Evolutionary conservation across 2,888 invertebrate species (phyloP).

Genomic region (Drosophila anceps): DNA sequence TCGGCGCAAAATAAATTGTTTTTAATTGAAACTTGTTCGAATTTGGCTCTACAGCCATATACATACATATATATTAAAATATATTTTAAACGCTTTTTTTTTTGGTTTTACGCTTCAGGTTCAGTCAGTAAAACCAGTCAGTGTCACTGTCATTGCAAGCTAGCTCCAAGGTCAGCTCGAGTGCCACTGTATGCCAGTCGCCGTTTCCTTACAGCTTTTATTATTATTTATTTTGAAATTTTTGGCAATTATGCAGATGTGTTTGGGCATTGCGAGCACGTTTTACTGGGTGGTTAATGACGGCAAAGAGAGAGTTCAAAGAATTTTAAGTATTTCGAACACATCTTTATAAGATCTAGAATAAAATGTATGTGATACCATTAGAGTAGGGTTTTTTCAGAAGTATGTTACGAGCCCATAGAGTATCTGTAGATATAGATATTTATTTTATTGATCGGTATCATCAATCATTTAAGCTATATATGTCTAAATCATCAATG

Average conservation of each 20-base stretch:
- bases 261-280: conserved; percentile 43
- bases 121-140: conserved; percentile 68
- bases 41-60: background rate
- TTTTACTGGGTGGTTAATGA: conserved; percentile 24
- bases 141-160: conserved; percentile 65
- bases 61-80: background rate
- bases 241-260: conserved; percentile 15
- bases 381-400: background rate
- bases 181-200: conserved; percentile 21
- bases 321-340: conserved; percentile 16
- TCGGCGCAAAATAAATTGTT: background rate
- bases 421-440: background rate
- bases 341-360: background rate
- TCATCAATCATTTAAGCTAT: background rate
- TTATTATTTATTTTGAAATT: conserved; percentile 14
- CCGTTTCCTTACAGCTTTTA: conserved; percentile 41
- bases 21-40: conserved; percentile 5
- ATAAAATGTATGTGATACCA: background rate
- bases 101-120: conserved; percentile 60
- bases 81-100: conserved; percentile 10
- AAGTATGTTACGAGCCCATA: background rate
- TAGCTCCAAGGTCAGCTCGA: conserved; percentile 63
- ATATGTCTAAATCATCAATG: background rate
- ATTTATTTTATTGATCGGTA: background rate
- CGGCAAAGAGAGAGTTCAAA: conserved; percentile 11